These are phyloP conservation scores for Paracentrotus lividus DNA, from an alignment of 53 echinoderm and acorn worm genomes.

Conservation along the genomic window DNA sequence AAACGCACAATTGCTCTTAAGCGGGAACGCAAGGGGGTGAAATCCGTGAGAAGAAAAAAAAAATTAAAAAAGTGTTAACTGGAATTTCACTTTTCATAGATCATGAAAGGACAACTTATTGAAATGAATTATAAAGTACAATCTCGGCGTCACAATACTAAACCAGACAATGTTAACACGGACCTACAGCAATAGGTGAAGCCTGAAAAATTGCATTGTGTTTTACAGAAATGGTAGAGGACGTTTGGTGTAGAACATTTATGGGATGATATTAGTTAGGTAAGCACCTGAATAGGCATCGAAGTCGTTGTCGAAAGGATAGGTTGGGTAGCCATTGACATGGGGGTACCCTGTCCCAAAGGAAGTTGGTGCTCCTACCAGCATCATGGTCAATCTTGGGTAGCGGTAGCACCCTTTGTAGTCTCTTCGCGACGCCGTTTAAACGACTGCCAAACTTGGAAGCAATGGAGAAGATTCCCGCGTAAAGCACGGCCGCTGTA, in stretches of 20 bases:
- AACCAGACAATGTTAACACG: not conserved
- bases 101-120: conserved; percentile 23
- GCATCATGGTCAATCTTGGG: conserved; percentile 67
- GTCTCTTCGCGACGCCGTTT: conserved; percentile 63
- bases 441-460: conserved; percentile 13
- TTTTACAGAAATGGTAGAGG: conserved; percentile 33
- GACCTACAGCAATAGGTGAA: not conserved
- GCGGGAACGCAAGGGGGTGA: not conserved
- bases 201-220: conserved; percentile 24
- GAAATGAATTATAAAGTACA: not conserved
- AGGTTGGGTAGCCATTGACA: conserved; percentile 49
- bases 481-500: conserved; percentile 19
- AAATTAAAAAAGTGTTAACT: not conserved
- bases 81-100: not conserved
- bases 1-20: not conserved
- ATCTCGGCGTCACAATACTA: not conserved
- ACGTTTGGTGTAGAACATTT: conserved; percentile 39
- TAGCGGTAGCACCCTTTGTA: conserved; percentile 28
- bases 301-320: conserved; percentile 52
- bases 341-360: conserved; percentile 68
- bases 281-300: conserved; percentile 70
- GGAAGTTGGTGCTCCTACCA: conserved; percentile 60
- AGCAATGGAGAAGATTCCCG: conserved; percentile 46
- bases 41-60: not conserved
- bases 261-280: conserved; percentile 44